A percentile compares a stretch with the other conserved stretches of the same genome.
Evolutionary conservation across 2,797 vertebrate species (phyloP).

Genomic region (Erethizon dorsatum): DNA sequence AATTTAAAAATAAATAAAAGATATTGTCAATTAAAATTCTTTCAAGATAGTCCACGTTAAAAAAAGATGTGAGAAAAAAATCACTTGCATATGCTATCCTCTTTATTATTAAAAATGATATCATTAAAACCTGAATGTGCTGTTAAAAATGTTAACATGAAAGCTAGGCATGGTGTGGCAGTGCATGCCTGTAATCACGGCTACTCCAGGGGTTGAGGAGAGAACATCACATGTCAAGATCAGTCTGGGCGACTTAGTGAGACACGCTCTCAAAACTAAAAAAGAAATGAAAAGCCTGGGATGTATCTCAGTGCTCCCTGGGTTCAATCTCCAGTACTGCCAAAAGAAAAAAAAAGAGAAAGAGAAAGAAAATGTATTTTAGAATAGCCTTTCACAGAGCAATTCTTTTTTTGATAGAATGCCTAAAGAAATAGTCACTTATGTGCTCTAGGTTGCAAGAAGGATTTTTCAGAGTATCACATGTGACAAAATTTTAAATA

Average conservation of each 20-base stretch:
- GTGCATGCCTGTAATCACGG: background rate
- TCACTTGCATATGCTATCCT: background rate
- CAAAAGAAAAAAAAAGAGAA: background rate
- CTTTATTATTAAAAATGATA: background rate
- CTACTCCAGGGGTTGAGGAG: background rate
- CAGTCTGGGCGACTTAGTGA: background rate
- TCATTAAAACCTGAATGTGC: background rate
- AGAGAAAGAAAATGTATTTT: background rate
- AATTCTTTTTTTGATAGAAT: conserved; percentile 38
- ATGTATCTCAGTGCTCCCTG: background rate
- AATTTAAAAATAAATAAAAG: background rate
- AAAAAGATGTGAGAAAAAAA: conserved; percentile 36
- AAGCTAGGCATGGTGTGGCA: background rate
- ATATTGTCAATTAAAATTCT: background rate
- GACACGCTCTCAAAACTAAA: background rate
- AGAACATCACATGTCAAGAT: background rate
- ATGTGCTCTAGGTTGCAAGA: background rate
- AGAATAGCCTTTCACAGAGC: background rate
- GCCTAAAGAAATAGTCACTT: conserved; percentile 42
- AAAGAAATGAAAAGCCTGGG: background rate
- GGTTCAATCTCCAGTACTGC: background rate
- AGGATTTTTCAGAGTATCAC: background rate
- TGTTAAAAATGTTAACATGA: background rate
- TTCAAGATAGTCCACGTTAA: background rate
- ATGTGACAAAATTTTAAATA: conserved; percentile 36